These are phyloP conservation scores for Drosophila sulfurigaster DNA, from an alignment of 1,140 invertebrate species.

Conservation along the genomic window DNA sequence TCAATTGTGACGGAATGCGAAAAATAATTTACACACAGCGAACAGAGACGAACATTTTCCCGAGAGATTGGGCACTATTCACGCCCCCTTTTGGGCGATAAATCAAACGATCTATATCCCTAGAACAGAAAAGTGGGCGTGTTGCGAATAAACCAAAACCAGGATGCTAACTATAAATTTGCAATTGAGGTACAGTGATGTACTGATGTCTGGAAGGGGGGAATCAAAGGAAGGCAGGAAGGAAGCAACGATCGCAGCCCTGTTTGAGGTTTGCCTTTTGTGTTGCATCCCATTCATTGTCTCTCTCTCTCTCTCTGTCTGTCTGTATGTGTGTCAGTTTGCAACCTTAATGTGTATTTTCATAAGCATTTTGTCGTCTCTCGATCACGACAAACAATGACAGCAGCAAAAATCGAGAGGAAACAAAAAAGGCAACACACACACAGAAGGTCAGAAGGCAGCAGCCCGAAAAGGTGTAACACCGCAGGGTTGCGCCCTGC, in stretches of 20 bases:
- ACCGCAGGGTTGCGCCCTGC: slow-evolving; percentile 41
- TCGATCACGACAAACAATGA: slow-evolving; percentile 35
- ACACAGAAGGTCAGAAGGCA: slow-evolving; percentile 63
- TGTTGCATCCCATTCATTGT: slow-evolving; percentile 41
- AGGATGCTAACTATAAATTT: background rate
- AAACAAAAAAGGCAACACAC: slow-evolving; percentile 37
- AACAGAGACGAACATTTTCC: too few species aligned
- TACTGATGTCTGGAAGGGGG: background rate
- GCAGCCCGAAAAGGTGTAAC: slow-evolving; percentile 45
- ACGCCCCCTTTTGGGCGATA: slow-evolving; percentile 40
- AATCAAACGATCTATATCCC: slow-evolving; percentile 36
- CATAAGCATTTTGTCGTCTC: slow-evolving; percentile 54
- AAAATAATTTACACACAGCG: background rate
- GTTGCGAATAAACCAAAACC: slow-evolving; percentile 2
- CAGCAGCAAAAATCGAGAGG: slow-evolving; percentile 17
- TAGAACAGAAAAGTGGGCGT: slow-evolving; percentile 43
- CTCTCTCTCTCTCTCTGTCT: background rate
- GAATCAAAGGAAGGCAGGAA: slow-evolving; percentile 1
- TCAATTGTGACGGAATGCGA: slow-evolving; percentile 44
- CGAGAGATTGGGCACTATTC: background rate
- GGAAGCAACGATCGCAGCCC: slow-evolving; percentile 26
- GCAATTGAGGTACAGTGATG: slow-evolving; percentile 23
- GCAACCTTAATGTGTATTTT: slow-evolving; percentile 52
- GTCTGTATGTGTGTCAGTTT: background rate
- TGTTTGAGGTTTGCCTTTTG: slow-evolving; percentile 76